Evolutionary conservation across 1,140 invertebrate genomes (phyloP).

Genomic region (Pseudoatta argentina): DNA sequence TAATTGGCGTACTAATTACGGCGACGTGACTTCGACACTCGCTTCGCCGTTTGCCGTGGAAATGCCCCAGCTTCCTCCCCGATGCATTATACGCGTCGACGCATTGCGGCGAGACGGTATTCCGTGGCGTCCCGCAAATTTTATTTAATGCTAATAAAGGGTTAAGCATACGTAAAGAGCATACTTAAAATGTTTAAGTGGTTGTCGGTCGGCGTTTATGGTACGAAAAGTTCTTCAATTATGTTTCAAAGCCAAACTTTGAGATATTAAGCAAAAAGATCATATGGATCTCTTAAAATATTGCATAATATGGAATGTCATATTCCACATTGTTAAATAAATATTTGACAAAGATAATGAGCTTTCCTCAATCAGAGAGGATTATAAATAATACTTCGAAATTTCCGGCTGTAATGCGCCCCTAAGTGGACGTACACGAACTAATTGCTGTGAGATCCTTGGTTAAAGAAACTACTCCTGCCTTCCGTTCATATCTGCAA

Average conservation of each 20-base stretch:
- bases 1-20: constrained; percentile 60
- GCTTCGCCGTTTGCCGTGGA: constrained; percentile 44
- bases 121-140: constrained; percentile 33
- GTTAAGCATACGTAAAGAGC: constrained; percentile 15
- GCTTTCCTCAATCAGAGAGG: background rate
- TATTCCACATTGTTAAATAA: background rate
- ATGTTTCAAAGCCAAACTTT: background rate
- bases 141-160: constrained; percentile 49
- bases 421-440: constrained; percentile 11
- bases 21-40: constrained; percentile 56
- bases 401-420: background rate
- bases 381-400: constrained; percentile 26
- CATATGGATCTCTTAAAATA: background rate
- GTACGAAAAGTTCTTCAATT: constrained; percentile 1
- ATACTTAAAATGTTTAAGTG: constrained; percentile 24
- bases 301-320: background rate
- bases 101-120: constrained; percentile 5
- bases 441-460: constrained; percentile 36
- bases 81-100: constrained; percentile 40
- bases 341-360: constrained; percentile 1
- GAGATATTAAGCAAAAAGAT: background rate
- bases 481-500: background rate
- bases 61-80: constrained; percentile 18
- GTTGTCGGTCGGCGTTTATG: background rate
- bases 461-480: constrained; percentile 49